phyloP scores from a whole-genome alignment of 2,797 vertebrate species.

The Astyanax mexicanus region DNA sequence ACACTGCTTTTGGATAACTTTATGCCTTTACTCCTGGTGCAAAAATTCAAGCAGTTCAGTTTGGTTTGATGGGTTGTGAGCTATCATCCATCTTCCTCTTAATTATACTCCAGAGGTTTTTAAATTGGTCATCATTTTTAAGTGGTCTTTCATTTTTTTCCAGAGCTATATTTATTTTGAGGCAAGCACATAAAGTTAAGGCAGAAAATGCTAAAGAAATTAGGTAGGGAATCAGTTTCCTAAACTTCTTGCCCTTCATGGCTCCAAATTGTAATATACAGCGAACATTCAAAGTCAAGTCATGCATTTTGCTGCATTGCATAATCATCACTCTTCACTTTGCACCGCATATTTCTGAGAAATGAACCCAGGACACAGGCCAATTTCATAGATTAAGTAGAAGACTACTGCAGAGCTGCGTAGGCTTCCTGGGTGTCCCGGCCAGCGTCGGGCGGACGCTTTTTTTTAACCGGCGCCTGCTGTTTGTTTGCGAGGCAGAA shows the following conservation, averaged over 20 bases:
- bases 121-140: too few relatives aligned
- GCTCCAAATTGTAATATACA: background rate
- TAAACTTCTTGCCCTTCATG: background rate
- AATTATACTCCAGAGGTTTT: too few relatives aligned
- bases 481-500: slow-evolving; percentile 19
- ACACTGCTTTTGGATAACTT: too few relatives aligned
- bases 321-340: slow-evolving; percentile 5
- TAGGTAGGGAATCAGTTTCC: background rate
- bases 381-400: background rate
- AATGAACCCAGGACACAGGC: background rate
- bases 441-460: background rate
- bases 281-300: background rate
- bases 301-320: background rate
- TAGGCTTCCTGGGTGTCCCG: background rate
- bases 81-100: too few relatives aligned
- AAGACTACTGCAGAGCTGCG: background rate
- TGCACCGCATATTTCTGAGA: background rate
- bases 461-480: slow-evolving; percentile 7
- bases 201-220: background rate
- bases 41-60: too few relatives aligned
- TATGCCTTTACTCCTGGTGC: too few relatives aligned
- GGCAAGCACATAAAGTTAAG: too few relatives aligned
- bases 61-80: too few relatives aligned
- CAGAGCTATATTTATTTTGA: too few relatives aligned
- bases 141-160: too few relatives aligned